Evolutionary conservation across 2,888 invertebrate genomes (phyloP), one percentile per base, ranked within the genome.

Genomic region (Cryptocheilus praepositus): DNA sequence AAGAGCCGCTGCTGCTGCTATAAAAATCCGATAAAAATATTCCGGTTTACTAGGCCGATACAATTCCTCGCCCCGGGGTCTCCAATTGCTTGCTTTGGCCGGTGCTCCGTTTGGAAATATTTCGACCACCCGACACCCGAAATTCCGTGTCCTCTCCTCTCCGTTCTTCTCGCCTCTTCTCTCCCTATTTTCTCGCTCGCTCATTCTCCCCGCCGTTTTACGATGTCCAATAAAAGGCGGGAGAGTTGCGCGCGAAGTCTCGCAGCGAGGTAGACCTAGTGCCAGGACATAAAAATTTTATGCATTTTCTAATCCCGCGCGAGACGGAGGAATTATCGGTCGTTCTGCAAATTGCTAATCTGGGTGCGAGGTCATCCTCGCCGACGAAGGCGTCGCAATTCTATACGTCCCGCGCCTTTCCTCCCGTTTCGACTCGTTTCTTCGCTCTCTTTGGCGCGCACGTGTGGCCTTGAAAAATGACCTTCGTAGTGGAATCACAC

Each of bases 1-100:
- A 53, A 15, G 53, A 13, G 25, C 36, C 36, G 64, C 44, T 18
- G 28, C 59, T 53, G 54, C 67, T 54, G 64, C 62, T 56, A 61
- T 65, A 73, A 74, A 70, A 74, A 73, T 74, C 67, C 70, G 53
- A 65, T 70, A 65, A 74, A 36, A 74, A 73, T 74, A 68, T 67
- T 73, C 65, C 56, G 59, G 61, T 63, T 71, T 59, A 61, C 70
- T 70, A 61, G 67, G 64, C 52, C 66, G 46, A 54, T 55, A 21
- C 22, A 53, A 15, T n/a, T 19, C 25, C 21, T 19, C 25, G 53
- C 25, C 53, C 22, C 53, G 19, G 36, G 53, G 21, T 21, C 25
- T 19, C 53, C 22, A 11, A 36, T 36, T 36, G 36, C 36, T 46
- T n/a, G 53, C 25, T 28, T 28, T 18, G 44, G 44, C 61, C 15